Conservation (phyloP, 2,797 vertebrate genomes). For the Graptemys geographica region DNA sequence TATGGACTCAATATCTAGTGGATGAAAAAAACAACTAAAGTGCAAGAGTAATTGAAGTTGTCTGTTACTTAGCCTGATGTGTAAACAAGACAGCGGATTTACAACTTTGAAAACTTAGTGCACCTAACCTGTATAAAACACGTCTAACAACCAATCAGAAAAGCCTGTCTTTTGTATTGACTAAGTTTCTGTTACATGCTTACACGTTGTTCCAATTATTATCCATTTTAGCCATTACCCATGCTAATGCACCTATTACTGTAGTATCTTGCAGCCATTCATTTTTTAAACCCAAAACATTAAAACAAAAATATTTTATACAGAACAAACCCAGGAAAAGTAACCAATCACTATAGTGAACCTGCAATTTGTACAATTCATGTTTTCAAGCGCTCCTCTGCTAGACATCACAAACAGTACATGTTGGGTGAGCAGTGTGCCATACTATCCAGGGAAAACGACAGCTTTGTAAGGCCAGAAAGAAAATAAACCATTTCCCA, state of each 20-base stretch:
- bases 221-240: conserved; percentile 12
- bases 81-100: conserved; percentile 16
- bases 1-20: conserved; percentile 41
- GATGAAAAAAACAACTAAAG: conserved; percentile 23
- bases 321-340: background rate
- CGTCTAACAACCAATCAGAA: conserved; percentile 14
- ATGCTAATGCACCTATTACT: background rate
- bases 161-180: background rate
- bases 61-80: conserved; percentile 11
- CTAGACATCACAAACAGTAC: background rate
- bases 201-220: background rate
- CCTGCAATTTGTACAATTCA: background rate
- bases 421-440: background rate
- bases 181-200: background rate
- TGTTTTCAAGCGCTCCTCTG: background rate
- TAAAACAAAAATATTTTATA: conserved; percentile 1
- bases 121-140: conserved; percentile 17
- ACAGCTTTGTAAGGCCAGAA: background rate
- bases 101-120: background rate
- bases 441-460: background rate
- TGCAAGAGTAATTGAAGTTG: conserved; percentile 15
- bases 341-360: background rate
- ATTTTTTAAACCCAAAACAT: conserved; percentile 17
- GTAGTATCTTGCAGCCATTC: background rate
- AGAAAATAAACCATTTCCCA: background rate